Conservation (phyloP, 53 echinoderm and acorn worm species). For the Echinarachnius parma region DNA sequence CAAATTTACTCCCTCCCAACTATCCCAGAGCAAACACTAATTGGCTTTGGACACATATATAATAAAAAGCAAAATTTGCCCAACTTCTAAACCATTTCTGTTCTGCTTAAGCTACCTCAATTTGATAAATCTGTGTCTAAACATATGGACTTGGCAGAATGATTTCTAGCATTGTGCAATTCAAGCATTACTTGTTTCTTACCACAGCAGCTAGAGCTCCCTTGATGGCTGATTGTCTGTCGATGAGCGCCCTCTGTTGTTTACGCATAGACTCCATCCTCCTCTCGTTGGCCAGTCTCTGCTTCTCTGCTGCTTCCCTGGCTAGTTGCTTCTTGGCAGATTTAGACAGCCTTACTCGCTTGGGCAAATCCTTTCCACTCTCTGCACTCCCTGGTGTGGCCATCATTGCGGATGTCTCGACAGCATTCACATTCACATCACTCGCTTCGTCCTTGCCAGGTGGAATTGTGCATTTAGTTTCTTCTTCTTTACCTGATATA, state of each 20-base stretch:
- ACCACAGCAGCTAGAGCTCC: slow-evolving; percentile 81
- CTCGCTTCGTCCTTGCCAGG: neutral
- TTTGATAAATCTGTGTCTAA: too few species aligned
- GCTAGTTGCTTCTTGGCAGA: slow-evolving; percentile 13
- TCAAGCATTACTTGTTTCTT: too few species aligned
- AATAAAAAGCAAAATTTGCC: too few species aligned
- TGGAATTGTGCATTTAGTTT: neutral
- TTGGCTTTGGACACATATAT: too few species aligned
- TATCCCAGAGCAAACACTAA: too few species aligned
- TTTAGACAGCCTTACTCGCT: slow-evolving; percentile 33
- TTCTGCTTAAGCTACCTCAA: too few species aligned
- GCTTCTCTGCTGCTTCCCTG: slow-evolving; percentile 27
- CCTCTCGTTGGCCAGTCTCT: slow-evolving; percentile 63
- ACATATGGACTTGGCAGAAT: too few species aligned
- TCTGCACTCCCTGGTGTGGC: neutral
- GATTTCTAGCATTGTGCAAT: too few species aligned
- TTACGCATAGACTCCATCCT: slow-evolving; percentile 67
- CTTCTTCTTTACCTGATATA: slow-evolving; percentile 1
- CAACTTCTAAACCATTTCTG: too few species aligned
- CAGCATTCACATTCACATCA: neutral
- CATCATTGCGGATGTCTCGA: too few species aligned
- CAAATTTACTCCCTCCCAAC: too few species aligned
- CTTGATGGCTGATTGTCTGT: slow-evolving; percentile 60
- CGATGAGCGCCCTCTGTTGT: slow-evolving; percentile 49
- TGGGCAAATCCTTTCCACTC: too few species aligned